These are phyloP conservation scores for Porites lutea DNA, from an alignment of 64 coral and sea anemone species.

Conservation along the genomic window DNA sequence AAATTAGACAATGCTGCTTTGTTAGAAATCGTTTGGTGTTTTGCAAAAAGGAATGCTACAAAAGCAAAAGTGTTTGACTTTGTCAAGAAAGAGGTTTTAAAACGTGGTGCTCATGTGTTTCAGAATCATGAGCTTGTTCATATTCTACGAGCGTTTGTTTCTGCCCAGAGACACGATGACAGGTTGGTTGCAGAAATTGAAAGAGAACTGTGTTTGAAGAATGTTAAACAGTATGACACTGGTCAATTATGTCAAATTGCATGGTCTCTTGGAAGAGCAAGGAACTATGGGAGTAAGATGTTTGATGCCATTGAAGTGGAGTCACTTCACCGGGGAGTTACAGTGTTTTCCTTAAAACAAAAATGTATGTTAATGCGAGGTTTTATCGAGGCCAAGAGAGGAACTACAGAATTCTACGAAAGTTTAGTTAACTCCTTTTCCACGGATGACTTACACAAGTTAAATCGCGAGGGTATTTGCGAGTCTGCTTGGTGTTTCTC, in stretches of 20 bases:
- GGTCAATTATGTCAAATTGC: conserved; percentile 5
- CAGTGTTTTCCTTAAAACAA: background rate
- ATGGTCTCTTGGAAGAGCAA: background rate
- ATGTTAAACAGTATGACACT: background rate
- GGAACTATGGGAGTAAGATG: background rate
- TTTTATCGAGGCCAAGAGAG: background rate
- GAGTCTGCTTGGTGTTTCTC: conserved; percentile 13
- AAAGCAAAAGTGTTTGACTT: background rate
- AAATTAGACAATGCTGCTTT: background rate
- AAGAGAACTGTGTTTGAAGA: background rate
- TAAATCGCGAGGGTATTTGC: background rate
- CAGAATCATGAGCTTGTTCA: background rate
- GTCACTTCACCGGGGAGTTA: background rate
- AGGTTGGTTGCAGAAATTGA: conserved; percentile 4
- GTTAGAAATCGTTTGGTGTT: background rate
- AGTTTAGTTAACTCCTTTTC: background rate
- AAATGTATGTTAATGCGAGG: background rate
- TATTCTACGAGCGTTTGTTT: background rate
- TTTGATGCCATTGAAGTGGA: background rate
- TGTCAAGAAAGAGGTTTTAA: background rate
- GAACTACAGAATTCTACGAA: background rate
- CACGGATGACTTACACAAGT: background rate
- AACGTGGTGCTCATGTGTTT: background rate
- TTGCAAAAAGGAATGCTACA: background rate
- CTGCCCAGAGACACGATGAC: background rate